These are phyloP conservation scores for Tachypleus tridentatus DNA, from an alignment of 1,140 invertebrate genomes.

Conservation along the genomic window DNA sequence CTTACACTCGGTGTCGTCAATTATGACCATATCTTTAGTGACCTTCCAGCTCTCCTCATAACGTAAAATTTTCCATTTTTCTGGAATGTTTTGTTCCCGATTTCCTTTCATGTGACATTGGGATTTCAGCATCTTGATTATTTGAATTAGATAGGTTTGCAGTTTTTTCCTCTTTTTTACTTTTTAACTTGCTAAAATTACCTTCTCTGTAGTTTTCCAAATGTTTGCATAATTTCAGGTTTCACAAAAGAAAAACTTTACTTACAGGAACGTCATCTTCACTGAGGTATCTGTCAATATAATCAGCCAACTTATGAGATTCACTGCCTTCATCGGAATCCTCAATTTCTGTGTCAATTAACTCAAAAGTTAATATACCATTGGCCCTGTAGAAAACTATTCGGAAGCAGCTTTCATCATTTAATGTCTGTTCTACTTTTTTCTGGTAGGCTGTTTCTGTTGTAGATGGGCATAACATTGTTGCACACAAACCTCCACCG, in stretches of 20 bases:
- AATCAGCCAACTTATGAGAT: not conserved
- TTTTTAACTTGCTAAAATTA: not conserved
- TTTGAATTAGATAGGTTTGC: not conserved
- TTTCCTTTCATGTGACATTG: not conserved
- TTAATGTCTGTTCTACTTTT: conserved; percentile 55
- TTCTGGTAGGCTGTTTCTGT: conserved; percentile 61
- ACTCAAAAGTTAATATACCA: conserved; percentile 70
- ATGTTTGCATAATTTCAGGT: not conserved
- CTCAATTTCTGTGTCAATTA: conserved; percentile 58
- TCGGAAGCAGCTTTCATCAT: conserved; percentile 82
- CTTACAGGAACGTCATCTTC: not conserved
- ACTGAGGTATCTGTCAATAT: not conserved
- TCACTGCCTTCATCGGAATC: conserved; percentile 29
- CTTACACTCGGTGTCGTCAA: conserved; percentile 54
- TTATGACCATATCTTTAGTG: conserved; percentile 23
- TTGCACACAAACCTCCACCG: conserved; percentile 54
- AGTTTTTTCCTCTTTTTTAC: not conserved
- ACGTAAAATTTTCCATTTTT: not conserved
- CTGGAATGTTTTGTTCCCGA: not conserved
- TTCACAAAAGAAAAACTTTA: not conserved
- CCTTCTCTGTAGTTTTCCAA: not conserved
- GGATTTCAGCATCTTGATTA: not conserved
- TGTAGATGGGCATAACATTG: conserved; percentile 44
- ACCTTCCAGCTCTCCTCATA: not conserved
- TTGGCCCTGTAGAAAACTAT: conserved; percentile 66